These are phyloP conservation scores for Drosophila phalerata DNA, from an alignment of 2,888 invertebrate genomes.

Conservation along the genomic window DNA sequence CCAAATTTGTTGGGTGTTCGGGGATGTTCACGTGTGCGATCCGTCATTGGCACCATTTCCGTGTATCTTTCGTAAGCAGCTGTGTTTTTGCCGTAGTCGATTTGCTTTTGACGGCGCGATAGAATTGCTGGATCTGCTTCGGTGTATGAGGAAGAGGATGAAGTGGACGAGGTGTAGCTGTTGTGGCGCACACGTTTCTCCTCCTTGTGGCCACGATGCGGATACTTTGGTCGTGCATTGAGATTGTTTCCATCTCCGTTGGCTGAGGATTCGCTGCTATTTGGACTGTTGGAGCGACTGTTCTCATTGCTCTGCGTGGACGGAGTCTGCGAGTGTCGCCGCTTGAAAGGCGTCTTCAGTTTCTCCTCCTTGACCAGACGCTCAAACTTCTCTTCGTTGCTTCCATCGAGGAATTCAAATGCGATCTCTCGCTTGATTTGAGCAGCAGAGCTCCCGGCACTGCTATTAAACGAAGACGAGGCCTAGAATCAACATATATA, in stretches of 20 bases:
- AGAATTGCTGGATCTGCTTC: slow-evolving; percentile 91
- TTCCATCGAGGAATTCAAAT: slow-evolving; percentile 79
- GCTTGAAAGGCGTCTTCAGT: slow-evolving; percentile 85
- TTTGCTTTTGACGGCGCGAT: slow-evolving; percentile 94
- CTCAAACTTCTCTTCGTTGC: slow-evolving; percentile 84
- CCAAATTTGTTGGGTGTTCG: slow-evolving; percentile 94
- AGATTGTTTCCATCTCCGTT: slow-evolving; percentile 29
- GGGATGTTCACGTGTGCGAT: slow-evolving; percentile 91
- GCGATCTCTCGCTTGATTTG: slow-evolving; percentile 71
- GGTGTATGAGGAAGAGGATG: slow-evolving; percentile 73
- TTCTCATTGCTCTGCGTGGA: slow-evolving; percentile 71
- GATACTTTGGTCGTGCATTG: slow-evolving; percentile 2
- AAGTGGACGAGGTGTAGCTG: slow-evolving; percentile 82
- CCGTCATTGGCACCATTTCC: slow-evolving; percentile 88
- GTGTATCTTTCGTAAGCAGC: slow-evolving; percentile 93
- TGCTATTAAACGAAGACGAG: slow-evolving; percentile 68
- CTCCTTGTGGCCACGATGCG: slow-evolving; percentile 61
- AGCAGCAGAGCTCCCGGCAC: slow-evolving; percentile 51
- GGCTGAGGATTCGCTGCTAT: slow-evolving; percentile 60
- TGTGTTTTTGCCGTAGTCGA: slow-evolving; percentile 98
- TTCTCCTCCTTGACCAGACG: slow-evolving; percentile 84
- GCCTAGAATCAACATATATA: slow-evolving; percentile 30
- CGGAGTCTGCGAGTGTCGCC: slow-evolving; percentile 83
- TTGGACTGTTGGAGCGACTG: slow-evolving; percentile 83
- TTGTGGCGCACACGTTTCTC: slow-evolving; percentile 82